phyloP scores from a whole-genome alignment of 1,140 invertebrate species.

The Euwallacea fornicatus region DNA sequence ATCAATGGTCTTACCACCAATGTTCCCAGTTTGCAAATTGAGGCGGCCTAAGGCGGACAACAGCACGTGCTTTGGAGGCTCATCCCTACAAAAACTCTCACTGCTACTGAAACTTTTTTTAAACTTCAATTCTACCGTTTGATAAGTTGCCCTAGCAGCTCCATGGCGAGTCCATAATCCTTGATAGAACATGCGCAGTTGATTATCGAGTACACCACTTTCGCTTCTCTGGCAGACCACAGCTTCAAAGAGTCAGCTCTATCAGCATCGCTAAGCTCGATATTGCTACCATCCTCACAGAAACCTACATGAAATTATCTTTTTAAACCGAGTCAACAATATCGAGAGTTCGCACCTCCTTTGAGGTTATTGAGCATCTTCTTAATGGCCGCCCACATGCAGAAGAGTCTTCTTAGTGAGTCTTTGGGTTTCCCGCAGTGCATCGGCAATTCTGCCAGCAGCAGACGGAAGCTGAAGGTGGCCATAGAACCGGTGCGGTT shows the following conservation, averaged over 20 bases:
- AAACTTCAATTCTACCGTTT: constrained; percentile 38
- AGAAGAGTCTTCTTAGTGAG: constrained; percentile 76
- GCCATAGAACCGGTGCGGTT: constrained; percentile 84
- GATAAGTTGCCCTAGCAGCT: constrained; percentile 48
- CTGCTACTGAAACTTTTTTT: not conserved
- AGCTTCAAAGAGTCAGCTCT: constrained; percentile 68
- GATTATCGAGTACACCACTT: constrained; percentile 80
- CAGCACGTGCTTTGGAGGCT: constrained; percentile 63
- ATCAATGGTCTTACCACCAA: constrained; percentile 53
- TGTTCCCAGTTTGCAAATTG: constrained; percentile 82
- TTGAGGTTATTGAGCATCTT: constrained; percentile 74
- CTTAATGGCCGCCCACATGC: constrained; percentile 71
- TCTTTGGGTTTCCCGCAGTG: constrained; percentile 75
- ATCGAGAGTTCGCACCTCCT: constrained; percentile 46
- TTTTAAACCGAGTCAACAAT: not conserved
- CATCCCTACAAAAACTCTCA: constrained; percentile 42
- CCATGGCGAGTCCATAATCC: constrained; percentile 52
- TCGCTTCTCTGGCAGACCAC: constrained; percentile 74
- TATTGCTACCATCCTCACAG: constrained; percentile 66
- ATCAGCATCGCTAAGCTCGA: constrained; percentile 59
- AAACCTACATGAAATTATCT: constrained; percentile 54
- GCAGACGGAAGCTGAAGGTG: constrained; percentile 84
- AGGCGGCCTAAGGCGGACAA: constrained; percentile 81
- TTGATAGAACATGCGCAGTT: constrained; percentile 70
- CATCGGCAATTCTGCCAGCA: constrained; percentile 84